These are phyloP conservation scores for Microcebus griseorufus DNA, from an alignment of 2,113 vertebrate species.

Conservation along the genomic window DNA sequence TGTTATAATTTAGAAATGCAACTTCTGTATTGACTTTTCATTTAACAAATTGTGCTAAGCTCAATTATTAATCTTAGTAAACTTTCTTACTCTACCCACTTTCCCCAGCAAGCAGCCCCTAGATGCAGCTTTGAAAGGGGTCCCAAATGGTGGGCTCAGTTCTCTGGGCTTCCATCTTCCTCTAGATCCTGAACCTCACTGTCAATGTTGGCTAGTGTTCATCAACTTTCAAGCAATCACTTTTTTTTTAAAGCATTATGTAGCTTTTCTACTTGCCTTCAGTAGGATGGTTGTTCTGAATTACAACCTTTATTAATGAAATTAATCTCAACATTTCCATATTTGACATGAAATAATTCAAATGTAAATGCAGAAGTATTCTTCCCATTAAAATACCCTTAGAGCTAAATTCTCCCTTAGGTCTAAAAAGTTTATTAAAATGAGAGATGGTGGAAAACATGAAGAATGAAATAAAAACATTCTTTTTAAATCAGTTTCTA, in stretches of 20 bases:
- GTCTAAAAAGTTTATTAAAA: not conserved
- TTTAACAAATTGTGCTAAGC: not conserved
- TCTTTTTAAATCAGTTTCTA: not conserved
- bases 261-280: not conserved
- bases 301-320: not conserved
- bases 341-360: not conserved
- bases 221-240: not conserved
- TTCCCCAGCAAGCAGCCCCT: not conserved
- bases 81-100: not conserved
- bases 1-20: not conserved
- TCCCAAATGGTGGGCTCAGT: not conserved
- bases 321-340: not conserved
- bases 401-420: not conserved
- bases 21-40: not conserved
- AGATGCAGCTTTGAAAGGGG: not conserved
- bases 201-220: not conserved
- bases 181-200: not conserved
- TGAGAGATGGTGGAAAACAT: not conserved
- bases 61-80: not conserved
- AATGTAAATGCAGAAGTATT: conserved; percentile 1
- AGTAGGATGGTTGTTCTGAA: not conserved
- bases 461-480: not conserved
- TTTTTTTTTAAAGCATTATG: not conserved
- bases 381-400: not conserved
- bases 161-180: not conserved